Conservation (phyloP, 2,888 invertebrate genomes). For the Mystacides longicornis region DNA sequence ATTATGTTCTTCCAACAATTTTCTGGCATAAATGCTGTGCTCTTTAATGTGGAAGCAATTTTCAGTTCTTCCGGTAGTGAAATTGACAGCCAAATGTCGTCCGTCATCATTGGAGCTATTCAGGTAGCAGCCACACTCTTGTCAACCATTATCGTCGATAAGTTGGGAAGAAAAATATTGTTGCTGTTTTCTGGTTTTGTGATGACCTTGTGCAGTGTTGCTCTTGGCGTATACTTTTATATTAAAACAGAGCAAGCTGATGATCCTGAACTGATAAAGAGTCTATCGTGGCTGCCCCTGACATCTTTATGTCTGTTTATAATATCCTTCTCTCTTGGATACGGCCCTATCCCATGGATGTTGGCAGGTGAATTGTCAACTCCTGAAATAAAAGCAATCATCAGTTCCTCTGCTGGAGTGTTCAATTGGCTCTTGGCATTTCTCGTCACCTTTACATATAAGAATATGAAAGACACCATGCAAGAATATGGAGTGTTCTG, state of each 20-base stretch:
- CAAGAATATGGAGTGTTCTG: constrained; percentile 64
- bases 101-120: constrained; percentile 77
- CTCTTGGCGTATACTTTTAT: constrained; percentile 67
- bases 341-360: constrained; percentile 85
- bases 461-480: constrained; percentile 47
- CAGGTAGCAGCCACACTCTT: constrained; percentile 71
- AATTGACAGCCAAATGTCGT: constrained; percentile 52
- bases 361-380: constrained; percentile 75
- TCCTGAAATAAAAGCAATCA: constrained; percentile 68
- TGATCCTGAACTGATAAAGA: constrained; percentile 32
- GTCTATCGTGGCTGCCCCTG: constrained; percentile 68
- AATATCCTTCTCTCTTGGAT: constrained; percentile 73
- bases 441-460: constrained; percentile 68
- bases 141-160: constrained; percentile 73
- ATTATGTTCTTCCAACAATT: constrained; percentile 89
- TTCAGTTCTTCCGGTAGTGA: constrained; percentile 58
- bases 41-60: constrained; percentile 71
- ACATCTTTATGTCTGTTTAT: constrained; percentile 68
- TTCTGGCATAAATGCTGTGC: constrained; percentile 75
- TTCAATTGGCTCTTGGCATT: constrained; percentile 79
- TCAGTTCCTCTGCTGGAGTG: constrained; percentile 70
- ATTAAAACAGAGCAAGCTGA: constrained; percentile 32
- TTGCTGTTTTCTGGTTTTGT: constrained; percentile 62
- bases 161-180: constrained; percentile 68
- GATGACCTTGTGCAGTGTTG: constrained; percentile 62